Conservation (phyloP, 2,797 vertebrate species). For the Cercopithecus neglectus region DNA sequence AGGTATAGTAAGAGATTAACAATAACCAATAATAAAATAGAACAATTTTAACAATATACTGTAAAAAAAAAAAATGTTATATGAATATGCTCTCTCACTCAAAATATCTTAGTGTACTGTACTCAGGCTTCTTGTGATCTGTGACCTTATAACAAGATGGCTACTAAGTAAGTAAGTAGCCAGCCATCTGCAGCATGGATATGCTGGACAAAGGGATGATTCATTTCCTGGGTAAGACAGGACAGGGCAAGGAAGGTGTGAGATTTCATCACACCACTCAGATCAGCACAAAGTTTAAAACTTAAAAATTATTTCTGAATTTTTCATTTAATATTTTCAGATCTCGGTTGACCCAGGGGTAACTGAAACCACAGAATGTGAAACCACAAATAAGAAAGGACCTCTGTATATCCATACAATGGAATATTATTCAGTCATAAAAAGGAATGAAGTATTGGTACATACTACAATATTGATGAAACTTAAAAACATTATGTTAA, state of each 20-base stretch:
- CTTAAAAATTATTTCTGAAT: background rate
- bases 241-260: background rate
- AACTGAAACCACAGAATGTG: background rate
- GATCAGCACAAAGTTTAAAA: background rate
- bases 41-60: background rate
- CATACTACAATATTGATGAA: background rate
- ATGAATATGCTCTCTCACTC: background rate
- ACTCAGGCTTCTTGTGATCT: background rate
- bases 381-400: background rate
- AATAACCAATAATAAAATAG: background rate
- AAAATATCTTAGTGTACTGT: background rate
- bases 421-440: background rate
- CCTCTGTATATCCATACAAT: background rate
- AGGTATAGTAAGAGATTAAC: background rate
- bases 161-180: background rate
- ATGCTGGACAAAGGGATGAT: background rate
- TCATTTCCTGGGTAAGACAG: background rate
- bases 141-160: background rate
- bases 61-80: background rate
- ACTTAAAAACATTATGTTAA: background rate
- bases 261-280: background rate
- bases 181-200: background rate
- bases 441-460: background rate
- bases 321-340: background rate
- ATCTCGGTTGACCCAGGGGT: background rate